Evolutionary conservation across 2,888 invertebrate genomes (phyloP).

Genomic region (Nomada flava): DNA sequence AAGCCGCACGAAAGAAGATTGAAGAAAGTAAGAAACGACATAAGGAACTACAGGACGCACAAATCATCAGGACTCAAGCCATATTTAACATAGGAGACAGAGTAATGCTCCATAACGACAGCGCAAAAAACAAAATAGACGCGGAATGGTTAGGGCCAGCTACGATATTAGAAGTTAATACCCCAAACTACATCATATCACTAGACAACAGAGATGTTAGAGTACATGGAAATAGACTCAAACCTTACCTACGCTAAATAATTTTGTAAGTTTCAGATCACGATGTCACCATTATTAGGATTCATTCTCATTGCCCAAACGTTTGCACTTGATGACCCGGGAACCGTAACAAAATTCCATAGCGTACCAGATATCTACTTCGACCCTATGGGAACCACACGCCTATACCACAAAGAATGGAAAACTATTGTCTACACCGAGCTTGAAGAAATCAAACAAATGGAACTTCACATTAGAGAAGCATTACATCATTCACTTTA

Average conservation of each 20-base stretch:
- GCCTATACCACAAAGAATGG: no score
- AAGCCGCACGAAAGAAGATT: background rate
- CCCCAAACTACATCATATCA: background rate
- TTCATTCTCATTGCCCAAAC: no score
- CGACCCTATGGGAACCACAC: no score
- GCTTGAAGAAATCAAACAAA: no score
- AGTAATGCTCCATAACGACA: constrained; percentile 1
- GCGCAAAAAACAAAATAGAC: background rate
- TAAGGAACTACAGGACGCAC: background rate
- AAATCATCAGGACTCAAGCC: background rate
- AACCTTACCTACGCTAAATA: background rate
- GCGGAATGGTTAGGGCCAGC: background rate
- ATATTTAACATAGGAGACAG: background rate
- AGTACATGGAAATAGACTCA: constrained; percentile 1
- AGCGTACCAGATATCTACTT: no score
- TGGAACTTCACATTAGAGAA: no score
- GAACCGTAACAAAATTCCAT: background rate
- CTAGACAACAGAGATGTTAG: background rate
- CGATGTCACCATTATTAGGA: no score
- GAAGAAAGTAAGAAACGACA: background rate
- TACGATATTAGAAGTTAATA: background rate
- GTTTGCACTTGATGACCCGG: no score
- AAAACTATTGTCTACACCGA: no score
- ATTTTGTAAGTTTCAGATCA: no score
- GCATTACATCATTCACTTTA: no score